Conservation (phyloP, 2,797 vertebrate species). For the Neosilurus mollespiculum region DNA sequence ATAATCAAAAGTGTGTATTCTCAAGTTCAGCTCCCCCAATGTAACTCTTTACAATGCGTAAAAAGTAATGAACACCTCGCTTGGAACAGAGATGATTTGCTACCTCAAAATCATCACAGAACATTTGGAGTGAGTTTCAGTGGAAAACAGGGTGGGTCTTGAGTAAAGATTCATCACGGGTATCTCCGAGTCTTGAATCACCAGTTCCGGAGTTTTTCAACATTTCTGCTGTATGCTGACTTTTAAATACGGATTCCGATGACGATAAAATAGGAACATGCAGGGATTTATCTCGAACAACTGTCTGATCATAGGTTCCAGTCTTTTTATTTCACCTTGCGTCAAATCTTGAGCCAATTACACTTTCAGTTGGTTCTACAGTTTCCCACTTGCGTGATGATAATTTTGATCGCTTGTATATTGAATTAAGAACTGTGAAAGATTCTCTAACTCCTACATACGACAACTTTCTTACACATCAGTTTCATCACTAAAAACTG, state of each 20-base stretch:
- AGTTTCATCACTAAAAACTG: conserved; percentile 12
- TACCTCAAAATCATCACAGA: background rate
- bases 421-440: conserved; percentile 26
- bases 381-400: conserved; percentile 24
- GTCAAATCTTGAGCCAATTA: conserved; percentile 56
- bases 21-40: conserved; percentile 28
- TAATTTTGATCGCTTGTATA: conserved; percentile 43
- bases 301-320: conserved; percentile 40
- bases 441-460: conserved; percentile 44
- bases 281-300: conserved; percentile 47
- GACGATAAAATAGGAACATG: background rate
- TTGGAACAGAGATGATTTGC: background rate
- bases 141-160: conserved; percentile 39
- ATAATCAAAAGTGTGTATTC: conserved; percentile 45
- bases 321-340: conserved; percentile 44
- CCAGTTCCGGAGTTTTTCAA: conserved; percentile 21
- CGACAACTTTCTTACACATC: conserved; percentile 49
- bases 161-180: conserved; percentile 47
- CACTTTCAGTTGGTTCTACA: conserved; percentile 46
- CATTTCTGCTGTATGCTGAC: background rate
- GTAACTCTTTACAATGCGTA: conserved; percentile 35
- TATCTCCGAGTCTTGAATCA: conserved; percentile 44
- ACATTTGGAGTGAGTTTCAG: conserved; percentile 27
- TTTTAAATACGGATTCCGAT: background rate
- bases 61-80: conserved; percentile 5